phyloP scores from a whole-genome alignment of 2,888 invertebrate genomes.

The Drosophila histrio region DNA sequence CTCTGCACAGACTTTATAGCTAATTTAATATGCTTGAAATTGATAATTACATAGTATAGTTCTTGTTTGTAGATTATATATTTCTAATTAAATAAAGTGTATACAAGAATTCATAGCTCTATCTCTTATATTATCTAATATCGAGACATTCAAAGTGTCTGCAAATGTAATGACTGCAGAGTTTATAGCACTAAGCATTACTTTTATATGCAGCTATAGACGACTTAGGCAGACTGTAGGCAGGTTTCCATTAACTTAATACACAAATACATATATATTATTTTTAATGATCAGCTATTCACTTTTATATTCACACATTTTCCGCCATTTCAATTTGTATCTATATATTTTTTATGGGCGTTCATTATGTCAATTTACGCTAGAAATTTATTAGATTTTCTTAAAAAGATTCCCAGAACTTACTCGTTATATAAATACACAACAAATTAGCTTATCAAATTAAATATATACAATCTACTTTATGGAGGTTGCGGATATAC shows the following conservation, averaged over 20 bases:
- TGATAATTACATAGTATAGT: no score
- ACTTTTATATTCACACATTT: conserved; percentile 16
- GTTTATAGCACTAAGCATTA: no score
- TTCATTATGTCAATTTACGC: conserved; percentile 14
- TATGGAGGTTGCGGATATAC: conserved; percentile 3
- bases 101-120: not conserved
- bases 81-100: no score
- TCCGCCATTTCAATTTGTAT: conserved; percentile 15
- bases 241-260: not conserved
- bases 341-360: conserved; percentile 18
- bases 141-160: no score
- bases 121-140: not conserved
- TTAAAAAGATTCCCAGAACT: not conserved
- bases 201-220: not conserved
- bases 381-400: conserved; percentile 14
- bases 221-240: not conserved
- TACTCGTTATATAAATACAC: not conserved
- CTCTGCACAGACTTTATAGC: no score
- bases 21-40: no score
- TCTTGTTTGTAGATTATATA: no score
- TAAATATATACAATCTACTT: conserved; percentile 15
- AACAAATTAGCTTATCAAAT: conserved; percentile 15
- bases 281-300: conserved; percentile 5
- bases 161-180: no score
- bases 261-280: not conserved